Conservation (phyloP, 1,140 invertebrate species). For the Temnothorax nylanderi region DNA sequence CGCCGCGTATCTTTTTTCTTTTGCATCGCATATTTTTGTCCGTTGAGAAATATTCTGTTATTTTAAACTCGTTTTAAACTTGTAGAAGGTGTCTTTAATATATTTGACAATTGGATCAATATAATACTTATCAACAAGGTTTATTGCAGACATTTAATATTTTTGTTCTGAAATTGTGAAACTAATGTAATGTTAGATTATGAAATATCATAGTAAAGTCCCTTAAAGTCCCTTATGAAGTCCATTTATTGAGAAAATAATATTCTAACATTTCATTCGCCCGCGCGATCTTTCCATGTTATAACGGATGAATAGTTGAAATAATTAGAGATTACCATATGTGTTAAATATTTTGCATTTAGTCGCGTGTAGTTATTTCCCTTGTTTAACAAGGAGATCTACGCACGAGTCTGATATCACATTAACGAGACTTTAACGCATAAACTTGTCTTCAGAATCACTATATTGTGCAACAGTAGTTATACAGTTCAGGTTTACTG, state of each 20-base stretch:
- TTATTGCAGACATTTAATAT: background rate
- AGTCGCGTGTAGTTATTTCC: background rate
- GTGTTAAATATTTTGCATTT: background rate
- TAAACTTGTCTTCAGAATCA: conserved; percentile 46
- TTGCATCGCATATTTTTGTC: background rate
- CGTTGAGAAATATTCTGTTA: conserved; percentile 22
- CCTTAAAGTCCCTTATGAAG: background rate
- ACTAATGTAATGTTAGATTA: background rate
- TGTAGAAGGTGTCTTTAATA: background rate
- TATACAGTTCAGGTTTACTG: conserved; percentile 27
- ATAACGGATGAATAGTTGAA: background rate
- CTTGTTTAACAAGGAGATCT: background rate
- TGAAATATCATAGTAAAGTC: background rate
- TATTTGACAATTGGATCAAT: background rate
- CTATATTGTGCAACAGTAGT: conserved; percentile 3
- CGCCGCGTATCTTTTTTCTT: conserved; percentile 7
- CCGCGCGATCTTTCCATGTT: background rate
- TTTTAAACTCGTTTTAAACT: conserved; percentile 7
- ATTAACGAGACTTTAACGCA: conserved; percentile 43
- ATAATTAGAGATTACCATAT: background rate
- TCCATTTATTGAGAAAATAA: background rate
- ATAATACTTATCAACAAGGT: background rate
- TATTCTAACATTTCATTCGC: background rate
- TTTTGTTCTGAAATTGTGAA: background rate
- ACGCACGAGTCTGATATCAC: background rate